Base-by-base conservation (phyloP, 2,888 invertebrate genomes). In the Allolobophora icterica region DNA sequence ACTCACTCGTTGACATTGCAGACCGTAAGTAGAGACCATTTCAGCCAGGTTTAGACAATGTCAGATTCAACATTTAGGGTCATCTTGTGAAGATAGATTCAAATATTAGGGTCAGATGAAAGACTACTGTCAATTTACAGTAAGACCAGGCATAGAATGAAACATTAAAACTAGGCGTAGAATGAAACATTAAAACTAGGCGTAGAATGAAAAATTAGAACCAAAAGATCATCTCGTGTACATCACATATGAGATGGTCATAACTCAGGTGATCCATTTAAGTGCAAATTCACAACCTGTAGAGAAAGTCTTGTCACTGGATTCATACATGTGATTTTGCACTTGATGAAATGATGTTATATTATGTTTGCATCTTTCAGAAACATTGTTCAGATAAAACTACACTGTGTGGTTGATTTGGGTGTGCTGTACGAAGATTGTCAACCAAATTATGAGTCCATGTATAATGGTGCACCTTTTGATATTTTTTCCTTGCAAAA, bases 1-100 rank as follows among this genome's bases (percentile, higher is more conserved):
- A 99, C 96, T 99, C 98, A 91, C 96, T 99, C 84, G 96, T 99
- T 94, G 99, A 99, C 95, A 98, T 99, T 95, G 98, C 98, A 95
- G 98, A 98, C 95, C 94, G 95, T 95, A 94, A 94, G 94, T 94
- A 92, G 30, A 84, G 38, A 84, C 24, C 21, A 84, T 87, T 38
- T 30, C 45, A 38, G 24, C 35, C 52, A 38, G 34, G 30, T 34
- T 40, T 33, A 38, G 89, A 40, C 24, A 38, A 42, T 89, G 89
- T 40, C 89, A 35, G 35, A 87, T 33, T 33, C 33, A 87, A 30
- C n/a, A 40, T 2, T 89, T 34, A n/a, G 8, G 34, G 52, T 52
- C 52, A 52, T 52, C 52, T 52, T 24, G 24, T 6, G 21, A 52
- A 52, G 52, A 52, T 52, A 21, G 52, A 52, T 42, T 42, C 42